A percentile compares a stretch with the other conserved stretches of the same genome.
Conservation (phyloP, 1,140 invertebrate genomes). For the Calephelis virginiensis region DNA sequence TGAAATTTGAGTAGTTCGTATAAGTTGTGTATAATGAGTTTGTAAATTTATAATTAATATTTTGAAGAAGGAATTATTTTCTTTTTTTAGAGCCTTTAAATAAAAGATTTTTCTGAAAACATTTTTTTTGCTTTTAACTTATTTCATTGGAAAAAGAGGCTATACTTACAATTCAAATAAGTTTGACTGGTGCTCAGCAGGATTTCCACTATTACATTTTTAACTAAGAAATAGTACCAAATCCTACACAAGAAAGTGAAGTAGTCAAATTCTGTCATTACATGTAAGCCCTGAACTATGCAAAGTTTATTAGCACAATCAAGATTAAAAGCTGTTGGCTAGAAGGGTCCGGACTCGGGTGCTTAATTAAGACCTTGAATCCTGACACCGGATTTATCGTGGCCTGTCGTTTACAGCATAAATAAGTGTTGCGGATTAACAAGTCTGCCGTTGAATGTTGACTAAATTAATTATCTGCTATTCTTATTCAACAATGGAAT, state of each 20-base stretch:
- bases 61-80: no score
- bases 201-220: no score
- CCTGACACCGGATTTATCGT: constrained; percentile 41
- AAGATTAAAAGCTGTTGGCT: constrained; percentile 49
- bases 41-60: no score
- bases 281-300: constrained; percentile 33
- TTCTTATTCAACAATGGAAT: constrained; percentile 13
- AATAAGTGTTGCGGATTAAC: constrained; percentile 25
- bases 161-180: no score
- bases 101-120: no score
- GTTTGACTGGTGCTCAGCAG: no score
- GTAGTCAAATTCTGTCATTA: not conserved
- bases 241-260: not conserved
- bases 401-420: constrained; percentile 32
- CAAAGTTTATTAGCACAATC: constrained; percentile 45
- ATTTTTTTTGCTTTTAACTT: no score
- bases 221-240: no score
- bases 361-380: constrained; percentile 49
- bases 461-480: constrained; percentile 23
- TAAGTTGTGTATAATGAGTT: no score
- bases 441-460: constrained; percentile 10
- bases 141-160: no score
- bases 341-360: constrained; percentile 7
- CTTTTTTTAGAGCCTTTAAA: no score
- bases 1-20: no score